A percentile compares a stretch with the other conserved stretches of the same genome.
These are phyloP conservation scores for Heliangelus exortis DNA, from an alignment of 2,797 vertebrate genomes.

Conservation along the genomic window DNA sequence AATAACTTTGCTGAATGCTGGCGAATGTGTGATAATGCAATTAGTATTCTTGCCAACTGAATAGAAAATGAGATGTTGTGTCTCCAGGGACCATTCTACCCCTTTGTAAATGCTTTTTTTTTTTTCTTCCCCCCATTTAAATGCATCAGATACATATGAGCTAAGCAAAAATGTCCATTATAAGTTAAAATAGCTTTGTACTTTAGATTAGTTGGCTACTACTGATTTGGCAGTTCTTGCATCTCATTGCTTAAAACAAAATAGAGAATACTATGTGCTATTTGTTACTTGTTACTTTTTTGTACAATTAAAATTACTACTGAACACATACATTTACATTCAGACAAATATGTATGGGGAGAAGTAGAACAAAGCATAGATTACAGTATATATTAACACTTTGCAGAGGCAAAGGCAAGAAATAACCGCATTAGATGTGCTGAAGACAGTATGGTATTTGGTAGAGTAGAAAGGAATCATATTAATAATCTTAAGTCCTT, in stretches of 20 bases:
- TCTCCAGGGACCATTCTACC: constrained; percentile 64
- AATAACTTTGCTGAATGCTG: constrained; percentile 77
- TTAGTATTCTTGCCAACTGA: constrained; percentile 79
- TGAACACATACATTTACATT: not conserved
- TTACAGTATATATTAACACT: not conserved
- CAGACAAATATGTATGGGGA: not conserved
- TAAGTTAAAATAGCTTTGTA: constrained; percentile 69
- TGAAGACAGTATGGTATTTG: constrained; percentile 53
- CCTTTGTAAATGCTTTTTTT: constrained; percentile 41
- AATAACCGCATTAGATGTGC: constrained; percentile 18
- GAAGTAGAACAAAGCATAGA: not conserved
- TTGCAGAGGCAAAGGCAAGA: not conserved
- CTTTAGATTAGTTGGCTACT: constrained; percentile 48
- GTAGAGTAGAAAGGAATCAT: constrained; percentile 40
- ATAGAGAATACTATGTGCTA: not conserved
- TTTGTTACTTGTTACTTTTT: not conserved
- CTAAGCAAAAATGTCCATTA: constrained; percentile 66
- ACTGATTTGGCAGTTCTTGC: constrained; percentile 47
- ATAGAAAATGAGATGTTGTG: constrained; percentile 75
- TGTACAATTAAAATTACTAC: not conserved
- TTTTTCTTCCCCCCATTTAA: constrained; percentile 4
- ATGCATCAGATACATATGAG: constrained; percentile 50
- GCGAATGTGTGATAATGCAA: constrained; percentile 80
- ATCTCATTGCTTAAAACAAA: constrained; percentile 23
- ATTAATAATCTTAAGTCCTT: constrained; percentile 58